Base-by-base conservation (phyloP, 2,113 vertebrate genomes). In the Hypomesus transpacificus region DNA sequence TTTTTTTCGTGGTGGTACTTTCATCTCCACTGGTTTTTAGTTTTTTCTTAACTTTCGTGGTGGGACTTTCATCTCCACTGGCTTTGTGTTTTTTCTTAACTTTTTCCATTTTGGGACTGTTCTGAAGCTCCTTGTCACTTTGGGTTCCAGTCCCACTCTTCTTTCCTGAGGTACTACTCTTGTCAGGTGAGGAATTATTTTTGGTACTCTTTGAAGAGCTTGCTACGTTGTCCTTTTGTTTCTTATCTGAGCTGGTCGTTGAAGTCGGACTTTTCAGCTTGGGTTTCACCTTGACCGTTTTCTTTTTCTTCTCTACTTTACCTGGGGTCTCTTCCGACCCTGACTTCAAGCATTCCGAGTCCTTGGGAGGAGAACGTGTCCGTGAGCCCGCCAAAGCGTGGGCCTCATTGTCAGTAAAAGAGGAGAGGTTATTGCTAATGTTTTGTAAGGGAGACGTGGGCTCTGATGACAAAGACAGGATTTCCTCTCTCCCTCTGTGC, bases 381-480 rank as follows among this genome's bases (percentile, higher is more conserved):
- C 24, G 57, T 2, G 73, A 51, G 14, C 79, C 63, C 56, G 34
- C 60, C 34, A 26, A 39, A 3, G 51, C 69, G 56, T 28, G 57
- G 31, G 54, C 53, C 69, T 83, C 73, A 14, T 58, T 75, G 59
- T 84, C 65, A 57, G 31, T 74, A 8, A 53, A 56, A 11, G 75
- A 72, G 26, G 79, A 79, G 6, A 69, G 56, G 66, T 76, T 72
- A 26, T 82, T 86, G 7, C 34, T 79, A 63, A 75, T 66, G 17
- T 67, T 74, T n/a, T 71, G 60, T 53, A 66, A 67, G 52, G 60
- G 52, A 56, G 76, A 68, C 61, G 73, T 63, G 31, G 77, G 71
- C 24, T 87, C 86, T 62, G 90, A 91, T 4, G 90, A 90, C 73
- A 91, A 74, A 46, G 88, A 90, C 22, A 90, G 64, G 63, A 88